These are phyloP conservation scores for Lasaia peninsularis DNA, from an alignment of 1,140 invertebrate species.

Conservation along the genomic window DNA sequence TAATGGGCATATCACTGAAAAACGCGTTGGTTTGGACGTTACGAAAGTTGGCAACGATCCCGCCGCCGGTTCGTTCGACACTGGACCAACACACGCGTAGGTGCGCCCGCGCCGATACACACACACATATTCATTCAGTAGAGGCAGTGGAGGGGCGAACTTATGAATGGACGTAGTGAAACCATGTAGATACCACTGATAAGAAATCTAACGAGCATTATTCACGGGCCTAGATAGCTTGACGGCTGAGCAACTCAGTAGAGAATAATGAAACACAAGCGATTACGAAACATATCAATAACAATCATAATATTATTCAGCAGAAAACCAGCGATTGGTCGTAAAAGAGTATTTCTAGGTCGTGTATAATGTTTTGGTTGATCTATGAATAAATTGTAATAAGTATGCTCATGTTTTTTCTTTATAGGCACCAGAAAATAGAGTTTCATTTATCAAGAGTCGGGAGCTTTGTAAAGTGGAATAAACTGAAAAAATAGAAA, in stretches of 20 bases:
- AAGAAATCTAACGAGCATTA: slow-evolving; percentile 44
- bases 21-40: slow-evolving; percentile 27
- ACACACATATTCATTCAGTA: slow-evolving; percentile 59
- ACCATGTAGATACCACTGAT: slow-evolving; percentile 64
- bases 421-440: too few relatives aligned
- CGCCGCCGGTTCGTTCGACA: slow-evolving; percentile 48
- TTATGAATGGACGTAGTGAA: slow-evolving; percentile 74
- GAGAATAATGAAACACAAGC: slow-evolving; percentile 2
- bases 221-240: slow-evolving; percentile 26
- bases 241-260: slow-evolving; percentile 13
- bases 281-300: slow-evolving; percentile 2
- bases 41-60: slow-evolving; percentile 31
- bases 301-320: not conserved
- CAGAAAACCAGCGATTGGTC: not conserved
- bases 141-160: slow-evolving; percentile 44
- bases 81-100: slow-evolving; percentile 40
- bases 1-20: slow-evolving; percentile 55
- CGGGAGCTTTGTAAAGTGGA: too few relatives aligned
- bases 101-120: slow-evolving; percentile 57
- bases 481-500: too few relatives aligned
- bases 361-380: not conserved
- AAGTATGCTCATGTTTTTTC: not conserved
- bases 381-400: not conserved
- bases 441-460: too few relatives aligned
- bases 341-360: not conserved